Conservation (phyloP, 1,140 invertebrate genomes). For the Hestina assimilis region DNA sequence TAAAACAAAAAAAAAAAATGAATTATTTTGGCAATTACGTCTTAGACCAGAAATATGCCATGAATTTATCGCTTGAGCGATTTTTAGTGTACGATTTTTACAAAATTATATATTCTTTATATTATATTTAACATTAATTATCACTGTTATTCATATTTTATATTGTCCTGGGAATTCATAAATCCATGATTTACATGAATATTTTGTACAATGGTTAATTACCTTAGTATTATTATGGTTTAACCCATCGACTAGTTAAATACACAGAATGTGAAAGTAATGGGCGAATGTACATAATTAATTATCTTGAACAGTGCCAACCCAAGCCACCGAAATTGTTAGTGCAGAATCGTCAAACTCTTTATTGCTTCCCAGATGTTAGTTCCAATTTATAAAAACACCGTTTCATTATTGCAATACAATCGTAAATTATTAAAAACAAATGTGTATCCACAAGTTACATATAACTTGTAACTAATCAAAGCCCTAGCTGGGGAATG, state of each 20-base stretch:
- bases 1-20: constrained; percentile 21
- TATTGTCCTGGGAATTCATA: constrained; percentile 42
- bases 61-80: constrained; percentile 3
- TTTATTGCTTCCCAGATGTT: constrained; percentile 19
- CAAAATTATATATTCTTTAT: constrained; percentile 17
- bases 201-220: constrained; percentile 25
- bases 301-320: constrained; percentile 36
- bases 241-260: constrained; percentile 29
- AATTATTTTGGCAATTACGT: constrained; percentile 9
- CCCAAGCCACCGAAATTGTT: constrained; percentile 45
- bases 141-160: constrained; percentile 24
- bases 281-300: constrained; percentile 16
- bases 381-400: constrained; percentile 19
- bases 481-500: no score
- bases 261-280: constrained; percentile 21
- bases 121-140: not conserved
- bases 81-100: constrained; percentile 8
- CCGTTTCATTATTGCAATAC: not conserved
- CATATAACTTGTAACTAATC: no score
- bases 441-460: no score
- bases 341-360: constrained; percentile 26
- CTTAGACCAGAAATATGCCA: constrained; percentile 2
- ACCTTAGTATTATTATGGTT: constrained; percentile 16
- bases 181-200: constrained; percentile 33
- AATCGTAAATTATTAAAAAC: not conserved